Base-by-base conservation (phyloP, 2,113 vertebrate genomes). In the Amblyornis subalaris region DNA sequence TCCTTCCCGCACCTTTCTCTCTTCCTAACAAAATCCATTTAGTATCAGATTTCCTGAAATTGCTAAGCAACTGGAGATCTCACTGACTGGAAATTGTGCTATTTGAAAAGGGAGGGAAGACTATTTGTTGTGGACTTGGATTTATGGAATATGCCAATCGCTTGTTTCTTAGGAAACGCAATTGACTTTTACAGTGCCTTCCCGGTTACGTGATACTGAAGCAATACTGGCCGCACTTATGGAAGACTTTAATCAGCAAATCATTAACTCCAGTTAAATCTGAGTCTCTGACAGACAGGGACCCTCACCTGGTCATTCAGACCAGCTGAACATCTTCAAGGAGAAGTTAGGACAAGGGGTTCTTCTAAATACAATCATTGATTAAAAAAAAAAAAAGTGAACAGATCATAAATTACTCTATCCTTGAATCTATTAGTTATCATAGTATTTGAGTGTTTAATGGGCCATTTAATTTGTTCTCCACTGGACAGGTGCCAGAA, bases 381-480 rank as follows among this genome's bases (percentile, higher is more conserved):
- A 77, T 86, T 60, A 1, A 50, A 77, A 57, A 61, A 53, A 57
- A 50, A 7, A 40, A 35, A 7, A 21, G 31, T 5, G 33, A 50
- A 8, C 17, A 42, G 25, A 60, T 75, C 28, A 28, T 48, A 45
- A 92, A 81, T 47, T 22, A 47, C 48, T 21, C 24, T 44, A 19
- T 51, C 75, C 77, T 66, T 24, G 29, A 31, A 64, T 85, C 80
- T 86, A 78, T 81, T 89, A 50, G 71, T 88, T 91, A 73, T 79
- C 38, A 23, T 10, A 79, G 53, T 17, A 42, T 85, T 90, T 78
- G 53, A 88, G 88, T 71, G 79, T 82, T 92, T 88, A 96, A 93
- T 92, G 94, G 72, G 60, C 95, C 31, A 1, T 85, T 93, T 92
- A 85, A 95, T 96, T 81, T 83, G 54, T 87, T 91, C 60, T 76